phyloP scores from a whole-genome alignment of 2,113 vertebrate species.

The Microcebus jonahi region DNA sequence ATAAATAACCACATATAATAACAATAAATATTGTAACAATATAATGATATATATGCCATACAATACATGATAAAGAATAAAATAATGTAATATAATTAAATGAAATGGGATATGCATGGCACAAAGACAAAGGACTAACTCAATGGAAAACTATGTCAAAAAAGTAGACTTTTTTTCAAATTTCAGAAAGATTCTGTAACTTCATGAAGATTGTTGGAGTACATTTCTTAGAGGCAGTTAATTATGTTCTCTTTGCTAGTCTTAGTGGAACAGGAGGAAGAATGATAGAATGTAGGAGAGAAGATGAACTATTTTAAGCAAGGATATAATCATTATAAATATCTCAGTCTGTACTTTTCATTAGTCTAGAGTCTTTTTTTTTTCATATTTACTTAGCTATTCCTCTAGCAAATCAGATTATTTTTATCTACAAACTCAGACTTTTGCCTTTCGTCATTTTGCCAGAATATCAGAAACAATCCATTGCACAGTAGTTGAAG shows the following conservation, averaged over 20 bases:
- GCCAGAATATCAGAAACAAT: not conserved
- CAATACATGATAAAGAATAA: not conserved
- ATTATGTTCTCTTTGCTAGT: not conserved
- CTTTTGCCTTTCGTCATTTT: not conserved
- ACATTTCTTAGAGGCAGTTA: constrained; percentile 33
- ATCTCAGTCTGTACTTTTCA: not conserved
- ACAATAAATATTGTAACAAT: not conserved
- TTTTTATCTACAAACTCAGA: constrained; percentile 30
- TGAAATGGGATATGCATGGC: not conserved
- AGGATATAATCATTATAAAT: not conserved
- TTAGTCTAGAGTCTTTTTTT: not conserved
- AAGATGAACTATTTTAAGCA: not conserved
- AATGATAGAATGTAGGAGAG: not conserved
- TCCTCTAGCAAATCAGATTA: constrained; percentile 18
- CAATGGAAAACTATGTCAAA: not conserved
- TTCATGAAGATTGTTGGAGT: not conserved
- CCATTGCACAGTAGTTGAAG: not conserved
- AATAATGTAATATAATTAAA: constrained; percentile 5
- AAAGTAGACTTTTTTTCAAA: not conserved
- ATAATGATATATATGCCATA: not conserved
- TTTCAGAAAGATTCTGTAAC: not conserved
- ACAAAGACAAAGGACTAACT: not conserved
- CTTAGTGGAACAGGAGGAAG: not conserved
- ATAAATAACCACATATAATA: not conserved
- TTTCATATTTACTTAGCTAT: constrained; percentile 12